Evolutionary conservation across 2,888 invertebrate species (phyloP), one percentile per base, ranked within the genome.

Genomic region (Andricus curvator): DNA sequence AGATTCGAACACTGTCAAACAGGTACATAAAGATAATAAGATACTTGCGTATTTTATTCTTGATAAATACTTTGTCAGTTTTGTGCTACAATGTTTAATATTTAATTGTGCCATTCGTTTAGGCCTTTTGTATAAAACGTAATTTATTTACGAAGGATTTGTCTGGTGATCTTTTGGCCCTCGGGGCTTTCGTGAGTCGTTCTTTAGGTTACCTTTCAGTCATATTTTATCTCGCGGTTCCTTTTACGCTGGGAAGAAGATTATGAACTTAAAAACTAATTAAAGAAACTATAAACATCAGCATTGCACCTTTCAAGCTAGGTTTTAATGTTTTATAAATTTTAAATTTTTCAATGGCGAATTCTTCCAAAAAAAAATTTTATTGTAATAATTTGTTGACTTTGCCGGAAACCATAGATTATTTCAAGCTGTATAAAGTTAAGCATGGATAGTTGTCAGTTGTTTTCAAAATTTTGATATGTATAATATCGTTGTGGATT

Each of bases 161-260:
- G 37, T 20, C 9, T 70, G 74, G 20, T 20, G 51, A 17, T 20
- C 56, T 33, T 60, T 74, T 56, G 29, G 17, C 74, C 33, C 56
- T 29, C 33, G 29, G 74, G 33, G 20, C n/a, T 56, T 74, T 37
- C 29, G 74, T 60, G 33, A 33, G 25, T 33, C 25, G 51, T 29
- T 29, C 4, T 33, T 20, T 15, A 62, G 25, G 25, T 62, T 13
- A 33, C 29, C 33, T 56, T 56, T 33, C 25, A 51, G 20, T 74
- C 20, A 74, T 74, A 74, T 74, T 74, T 37, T 74, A 74, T 37
- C 20, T 2, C n/a, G 17, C 17, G 41, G 33, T 56, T 29, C 33
- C 37, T 37, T 37, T 37, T 37, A 9, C 6, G 37, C 37, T 9
- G 48, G 6, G 17, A 2, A 37, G 17, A 65, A 11, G 17, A 33